Conservation (phyloP, 2,113 vertebrate species). For the Lathamus discolor region DNA sequence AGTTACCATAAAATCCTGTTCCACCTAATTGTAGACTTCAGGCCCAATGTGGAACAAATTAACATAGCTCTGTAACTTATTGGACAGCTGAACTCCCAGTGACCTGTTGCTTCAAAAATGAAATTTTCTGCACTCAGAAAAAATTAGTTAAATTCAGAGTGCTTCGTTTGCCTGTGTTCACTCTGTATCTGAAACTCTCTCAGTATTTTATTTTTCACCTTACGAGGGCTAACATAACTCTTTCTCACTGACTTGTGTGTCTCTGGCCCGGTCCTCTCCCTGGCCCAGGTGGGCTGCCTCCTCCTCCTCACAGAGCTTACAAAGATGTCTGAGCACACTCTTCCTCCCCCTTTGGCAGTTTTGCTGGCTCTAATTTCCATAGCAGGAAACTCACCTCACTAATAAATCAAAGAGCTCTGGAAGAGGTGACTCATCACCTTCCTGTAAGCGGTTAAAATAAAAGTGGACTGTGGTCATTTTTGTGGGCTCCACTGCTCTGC, state of each 20-base stretch:
- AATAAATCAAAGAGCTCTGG: slow-evolving; percentile 25
- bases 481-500: background rate
- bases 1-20: background rate
- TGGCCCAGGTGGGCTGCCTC: background rate
- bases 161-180: background rate
- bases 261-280: background rate
- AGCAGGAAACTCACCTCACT: slow-evolving; percentile 27
- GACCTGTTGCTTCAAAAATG: background rate
- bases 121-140: background rate
- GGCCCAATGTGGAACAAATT: slow-evolving; percentile 36
- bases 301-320: background rate
- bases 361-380: background rate
- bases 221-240: background rate
- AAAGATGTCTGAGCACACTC: background rate
- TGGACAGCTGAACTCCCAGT: slow-evolving; percentile 17
- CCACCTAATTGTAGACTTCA: background rate
- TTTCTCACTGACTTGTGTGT: background rate
- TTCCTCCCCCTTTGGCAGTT: background rate
- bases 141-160: background rate
- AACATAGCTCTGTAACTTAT: background rate
- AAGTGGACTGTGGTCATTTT: background rate
- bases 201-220: background rate
- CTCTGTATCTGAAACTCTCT: background rate
- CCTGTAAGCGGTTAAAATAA: slow-evolving; percentile 24
- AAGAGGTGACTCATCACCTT: slow-evolving; percentile 39